Conservation (phyloP, 2,888 invertebrate species). For the Sympetrum striolatum region DNA sequence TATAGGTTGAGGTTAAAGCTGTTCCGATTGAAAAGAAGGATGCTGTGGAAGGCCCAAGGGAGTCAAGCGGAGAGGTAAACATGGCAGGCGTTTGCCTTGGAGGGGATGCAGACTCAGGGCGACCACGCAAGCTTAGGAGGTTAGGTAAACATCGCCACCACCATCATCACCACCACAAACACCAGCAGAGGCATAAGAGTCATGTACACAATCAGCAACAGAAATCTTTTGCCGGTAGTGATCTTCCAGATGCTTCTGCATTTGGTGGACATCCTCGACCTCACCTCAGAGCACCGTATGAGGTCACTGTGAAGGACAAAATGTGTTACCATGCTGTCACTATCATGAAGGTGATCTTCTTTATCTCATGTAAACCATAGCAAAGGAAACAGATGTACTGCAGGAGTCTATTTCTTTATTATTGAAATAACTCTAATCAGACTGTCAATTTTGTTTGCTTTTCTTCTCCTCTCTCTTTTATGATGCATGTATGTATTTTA, state of each 20-base stretch:
- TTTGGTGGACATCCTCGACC: constrained; percentile 71
- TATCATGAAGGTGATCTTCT: constrained; percentile 80
- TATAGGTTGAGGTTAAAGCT: constrained; percentile 74
- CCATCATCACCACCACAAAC: constrained; percentile 32
- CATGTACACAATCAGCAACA: constrained; percentile 1
- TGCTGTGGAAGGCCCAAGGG: constrained; percentile 64
- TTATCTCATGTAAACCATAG: too few species aligned
- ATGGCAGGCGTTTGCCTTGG: neutral
- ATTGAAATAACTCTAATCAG: too few species aligned
- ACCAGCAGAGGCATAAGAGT: constrained; percentile 4
- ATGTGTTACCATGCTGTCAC: constrained; percentile 95
- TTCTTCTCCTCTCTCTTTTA: too few species aligned
- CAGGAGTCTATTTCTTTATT: too few species aligned
- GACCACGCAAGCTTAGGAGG: neutral
- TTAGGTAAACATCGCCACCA: neutral
- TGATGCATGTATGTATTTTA: too few species aligned
- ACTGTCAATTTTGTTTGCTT: too few species aligned
- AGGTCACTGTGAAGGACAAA: constrained; percentile 86
- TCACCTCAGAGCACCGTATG: constrained; percentile 76
- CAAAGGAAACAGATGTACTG: too few species aligned
- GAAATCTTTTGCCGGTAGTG: neutral
- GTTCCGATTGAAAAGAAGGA: constrained; percentile 74
- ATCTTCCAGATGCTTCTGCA: constrained; percentile 64
- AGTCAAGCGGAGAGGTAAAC: constrained; percentile 55
- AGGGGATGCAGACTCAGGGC: neutral